Evolutionary conservation across 2,113 vertebrate species (phyloP).

Genomic region (Procavia capensis): DNA sequence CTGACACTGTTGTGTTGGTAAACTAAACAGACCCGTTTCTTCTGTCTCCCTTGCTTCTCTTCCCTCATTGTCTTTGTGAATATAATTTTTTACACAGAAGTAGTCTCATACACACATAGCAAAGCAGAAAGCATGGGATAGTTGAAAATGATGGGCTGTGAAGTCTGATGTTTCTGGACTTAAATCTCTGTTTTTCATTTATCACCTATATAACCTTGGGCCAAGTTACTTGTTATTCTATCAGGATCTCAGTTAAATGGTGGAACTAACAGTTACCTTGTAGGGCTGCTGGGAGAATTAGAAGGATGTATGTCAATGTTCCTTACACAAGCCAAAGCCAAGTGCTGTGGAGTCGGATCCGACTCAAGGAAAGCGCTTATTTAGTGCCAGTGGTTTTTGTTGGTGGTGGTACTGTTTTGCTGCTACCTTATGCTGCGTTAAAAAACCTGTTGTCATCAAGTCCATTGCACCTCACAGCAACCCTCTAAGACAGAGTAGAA

Average conservation of each 20-base stretch:
- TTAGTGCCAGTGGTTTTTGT: not conserved
- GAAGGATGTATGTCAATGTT: not conserved
- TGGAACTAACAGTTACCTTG: not conserved
- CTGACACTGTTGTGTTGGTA: not conserved
- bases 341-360: too few relatives aligned
- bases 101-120: not conserved
- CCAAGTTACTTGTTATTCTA: not conserved
- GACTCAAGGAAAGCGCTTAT: not conserved
- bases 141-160: not conserved
- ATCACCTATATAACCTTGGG: not conserved
- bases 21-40: not conserved
- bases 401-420: not conserved
- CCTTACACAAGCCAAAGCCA: too few relatives aligned
- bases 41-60: not conserved
- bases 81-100: not conserved
- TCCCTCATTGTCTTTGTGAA: not conserved
- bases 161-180: not conserved
- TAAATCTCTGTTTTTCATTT: not conserved
- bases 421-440: not conserved
- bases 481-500: too few relatives aligned
- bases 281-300: not conserved
- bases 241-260: not conserved
- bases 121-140: not conserved
- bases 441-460: too few relatives aligned
- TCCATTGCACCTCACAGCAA: too few relatives aligned